Conservation (phyloP, 2,113 vertebrate species). For the Oncorhynchus keta region DNA sequence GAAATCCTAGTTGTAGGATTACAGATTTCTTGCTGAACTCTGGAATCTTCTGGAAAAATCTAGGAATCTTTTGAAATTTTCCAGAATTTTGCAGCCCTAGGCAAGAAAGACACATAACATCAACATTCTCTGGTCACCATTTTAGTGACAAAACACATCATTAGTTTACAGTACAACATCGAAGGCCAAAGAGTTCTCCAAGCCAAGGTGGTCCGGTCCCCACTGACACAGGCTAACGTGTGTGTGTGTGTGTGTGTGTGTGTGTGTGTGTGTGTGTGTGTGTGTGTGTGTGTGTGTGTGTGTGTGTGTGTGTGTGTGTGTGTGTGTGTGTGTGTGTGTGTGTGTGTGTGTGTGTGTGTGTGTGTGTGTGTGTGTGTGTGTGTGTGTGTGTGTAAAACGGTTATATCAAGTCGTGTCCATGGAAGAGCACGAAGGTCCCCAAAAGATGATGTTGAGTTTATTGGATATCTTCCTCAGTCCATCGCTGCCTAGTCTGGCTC, state of each 20-base stretch:
- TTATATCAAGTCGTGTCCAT: conserved; percentile 2
- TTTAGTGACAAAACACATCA: conserved; percentile 29
- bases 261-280: neutral
- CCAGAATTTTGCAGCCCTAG: no score
- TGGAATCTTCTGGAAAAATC: no score
- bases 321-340: conserved; percentile 12
- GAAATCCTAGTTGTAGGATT: no score
- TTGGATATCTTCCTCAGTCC: conserved; percentile 13
- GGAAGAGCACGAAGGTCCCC: conserved; percentile 6
- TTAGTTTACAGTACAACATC: conserved; percentile 67
- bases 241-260: conserved; percentile 9
- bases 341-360: neutral
- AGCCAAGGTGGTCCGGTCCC: conserved; percentile 25
- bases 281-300: conserved; percentile 9
- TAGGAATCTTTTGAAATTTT: no score
- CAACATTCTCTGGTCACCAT: conserved; percentile 69
- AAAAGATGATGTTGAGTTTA: conserved; percentile 7
- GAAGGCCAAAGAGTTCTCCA: conserved; percentile 58
- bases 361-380: conserved; percentile 14
- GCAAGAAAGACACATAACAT: conserved; percentile 49
- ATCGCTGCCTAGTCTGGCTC: conserved; percentile 20
- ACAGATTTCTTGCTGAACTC: no score
- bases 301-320: neutral
- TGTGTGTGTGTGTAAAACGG: neutral
- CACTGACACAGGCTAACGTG: neutral